phyloP scores from a whole-genome alignment of 2,888 invertebrate genomes.

The Lithosia quadra region DNA sequence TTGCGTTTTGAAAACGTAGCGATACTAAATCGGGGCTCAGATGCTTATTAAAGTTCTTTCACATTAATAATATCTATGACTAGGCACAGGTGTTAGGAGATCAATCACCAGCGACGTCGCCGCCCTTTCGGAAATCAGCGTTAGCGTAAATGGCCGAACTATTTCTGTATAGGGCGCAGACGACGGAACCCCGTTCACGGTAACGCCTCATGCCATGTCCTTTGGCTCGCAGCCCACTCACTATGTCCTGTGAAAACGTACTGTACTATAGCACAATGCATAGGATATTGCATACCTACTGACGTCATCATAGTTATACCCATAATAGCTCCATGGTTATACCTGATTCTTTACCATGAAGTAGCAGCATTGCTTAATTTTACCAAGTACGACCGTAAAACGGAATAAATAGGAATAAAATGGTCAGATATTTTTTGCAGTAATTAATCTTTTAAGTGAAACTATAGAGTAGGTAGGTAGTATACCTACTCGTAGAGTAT shows the following conservation, averaged over 20 bases:
- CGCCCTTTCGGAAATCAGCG: conserved; percentile 93
- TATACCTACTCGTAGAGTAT: no score
- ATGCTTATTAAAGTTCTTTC: conserved; percentile 36
- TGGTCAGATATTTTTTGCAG: no score
- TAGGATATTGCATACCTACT: not conserved
- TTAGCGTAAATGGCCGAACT: conserved; percentile 90
- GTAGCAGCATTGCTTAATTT: no score
- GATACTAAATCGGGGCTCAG: conserved; percentile 12
- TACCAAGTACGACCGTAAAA: no score
- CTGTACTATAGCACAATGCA: not conserved
- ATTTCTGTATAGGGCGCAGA: conserved; percentile 89
- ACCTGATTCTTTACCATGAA: no score
- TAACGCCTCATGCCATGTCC: conserved; percentile 90
- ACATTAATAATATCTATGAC: conserved; percentile 21
- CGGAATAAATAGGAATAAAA: no score
- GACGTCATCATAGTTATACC: no score
- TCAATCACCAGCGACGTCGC: conserved; percentile 91
- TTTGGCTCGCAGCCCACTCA: conserved; percentile 88
- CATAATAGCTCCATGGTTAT: no score
- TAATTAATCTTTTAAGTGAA: no score
- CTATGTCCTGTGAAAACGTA: conserved; percentile 79
- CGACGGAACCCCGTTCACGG: conserved; percentile 89
- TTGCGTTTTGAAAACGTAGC: no score
- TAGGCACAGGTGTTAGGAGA: conserved; percentile 35
- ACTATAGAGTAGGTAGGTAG: no score